Conservation (phyloP, 2,113 vertebrate species). For the Alectura lathami region DNA sequence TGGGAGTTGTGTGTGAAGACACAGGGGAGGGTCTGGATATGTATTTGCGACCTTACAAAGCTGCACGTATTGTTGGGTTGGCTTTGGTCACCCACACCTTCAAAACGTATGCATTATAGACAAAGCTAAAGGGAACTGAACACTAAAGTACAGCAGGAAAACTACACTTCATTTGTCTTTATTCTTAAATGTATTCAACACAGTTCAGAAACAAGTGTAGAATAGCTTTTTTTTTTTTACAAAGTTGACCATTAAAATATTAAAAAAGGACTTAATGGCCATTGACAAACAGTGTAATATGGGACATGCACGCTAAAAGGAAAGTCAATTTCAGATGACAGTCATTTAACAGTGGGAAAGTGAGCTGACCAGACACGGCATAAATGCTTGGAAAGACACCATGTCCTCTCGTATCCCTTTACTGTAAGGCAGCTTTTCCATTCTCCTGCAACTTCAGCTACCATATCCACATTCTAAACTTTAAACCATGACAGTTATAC, state of each 20-base stretch:
- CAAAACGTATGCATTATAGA: background rate
- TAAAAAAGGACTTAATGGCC: background rate
- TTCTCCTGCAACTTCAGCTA: background rate
- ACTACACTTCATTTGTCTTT: background rate
- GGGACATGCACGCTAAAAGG: background rate
- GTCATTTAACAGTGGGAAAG: background rate
- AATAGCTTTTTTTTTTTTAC: background rate
- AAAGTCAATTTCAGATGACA: background rate
- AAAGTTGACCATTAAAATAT: conserved; percentile 2
- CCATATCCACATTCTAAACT: background rate
- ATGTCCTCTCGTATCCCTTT: background rate
- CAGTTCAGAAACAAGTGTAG: conserved; percentile 3
- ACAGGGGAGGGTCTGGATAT: fast-evolving
- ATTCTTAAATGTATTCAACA: background rate
- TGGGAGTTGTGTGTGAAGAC: background rate
- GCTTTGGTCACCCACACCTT: background rate
- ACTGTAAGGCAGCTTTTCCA: background rate
- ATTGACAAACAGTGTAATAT: background rate
- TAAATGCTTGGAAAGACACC: background rate
- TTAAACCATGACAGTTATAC: background rate
- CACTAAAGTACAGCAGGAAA: background rate
- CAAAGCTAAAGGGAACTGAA: background rate
- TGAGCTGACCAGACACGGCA: background rate
- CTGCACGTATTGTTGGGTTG: background rate
- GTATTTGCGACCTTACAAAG: background rate